Base-by-base conservation (phyloP, 2,113 vertebrate genomes). In the Pyrgilauda ruficollis region DNA sequence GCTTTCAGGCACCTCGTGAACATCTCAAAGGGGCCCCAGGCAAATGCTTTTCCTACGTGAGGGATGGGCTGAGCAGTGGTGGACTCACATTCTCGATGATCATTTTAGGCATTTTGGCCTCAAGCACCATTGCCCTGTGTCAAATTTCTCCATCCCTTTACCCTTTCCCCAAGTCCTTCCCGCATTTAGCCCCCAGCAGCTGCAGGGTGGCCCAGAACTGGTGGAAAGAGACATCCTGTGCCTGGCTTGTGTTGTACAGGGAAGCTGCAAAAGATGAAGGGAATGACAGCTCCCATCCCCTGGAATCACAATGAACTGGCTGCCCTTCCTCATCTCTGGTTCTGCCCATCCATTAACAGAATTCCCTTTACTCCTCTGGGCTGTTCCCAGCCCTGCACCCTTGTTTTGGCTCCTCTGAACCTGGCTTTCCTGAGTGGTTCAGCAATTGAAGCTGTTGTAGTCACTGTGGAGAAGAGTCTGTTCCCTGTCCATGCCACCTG, bases 151-250 rank as follows among this genome's bases (percentile, higher is more conserved):
- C n/a, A 27, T 15, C 49, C 30, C 5, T 23, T 9, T 39, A 3
- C 3, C 2, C 20, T 27, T 78, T 56, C 20, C 27, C 24, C 18
- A 23, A 3, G 21, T 20, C 19, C 56, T 87, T 26, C 17, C 31
- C 13, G 8, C 35, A 6, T 14, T 19, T 6, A 69, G 33, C 19
- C 8, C 35, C 12, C 15, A 28, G 31, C 23, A 56, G 27, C 43
- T 37, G 13, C 1, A 7, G 16, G 22, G 6, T 67, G 37, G 18
- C 50, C 62, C 28, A n/a, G 56, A 58, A 21, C 22, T 37, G 24
- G 8, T 52, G 44, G 22, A 66, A 61, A 46, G 16, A 15, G 3
- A 9, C 2, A 2, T 39, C 33, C 35, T 1, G 0, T 20, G 10
- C 2, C 0, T 59, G 44, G 13, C 27, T 69, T 3, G 1, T 49